Evolutionary conservation across 2,888 invertebrate genomes (phyloP).

Genomic region (Adineta ricciae): DNA sequence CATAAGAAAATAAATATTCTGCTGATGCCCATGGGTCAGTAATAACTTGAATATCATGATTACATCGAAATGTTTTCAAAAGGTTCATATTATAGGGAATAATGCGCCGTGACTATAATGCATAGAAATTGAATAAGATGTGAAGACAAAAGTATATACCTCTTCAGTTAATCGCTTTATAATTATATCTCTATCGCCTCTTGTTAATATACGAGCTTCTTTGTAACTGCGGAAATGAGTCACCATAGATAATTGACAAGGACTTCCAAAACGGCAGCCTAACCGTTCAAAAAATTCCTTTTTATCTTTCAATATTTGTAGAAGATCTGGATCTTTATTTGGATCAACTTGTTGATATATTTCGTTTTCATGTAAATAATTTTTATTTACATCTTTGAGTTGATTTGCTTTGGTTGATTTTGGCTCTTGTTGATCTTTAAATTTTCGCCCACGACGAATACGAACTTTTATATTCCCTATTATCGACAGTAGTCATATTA

Average conservation of each 20-base stretch:
- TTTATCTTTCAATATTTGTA: background rate
- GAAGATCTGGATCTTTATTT: background rate
- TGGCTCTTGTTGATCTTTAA: background rate
- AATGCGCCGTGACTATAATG: background rate
- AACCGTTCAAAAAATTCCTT: background rate
- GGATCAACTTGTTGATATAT: background rate
- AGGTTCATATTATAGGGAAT: background rate
- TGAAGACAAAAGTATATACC: background rate
- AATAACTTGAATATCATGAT: background rate
- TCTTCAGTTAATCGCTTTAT: background rate
- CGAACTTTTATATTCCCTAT: background rate
- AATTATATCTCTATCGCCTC: background rate
- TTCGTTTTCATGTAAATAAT: background rate
- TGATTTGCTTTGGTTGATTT: background rate
- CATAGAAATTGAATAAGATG: background rate
- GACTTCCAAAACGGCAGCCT: background rate
- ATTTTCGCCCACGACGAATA: background rate
- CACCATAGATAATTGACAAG: background rate
- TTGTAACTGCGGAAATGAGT: background rate
- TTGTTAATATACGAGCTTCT: background rate
- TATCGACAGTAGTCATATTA: fast-evolving
- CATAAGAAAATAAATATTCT: background rate
- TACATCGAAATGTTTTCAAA: background rate
- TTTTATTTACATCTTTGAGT: background rate
- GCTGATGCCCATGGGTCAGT: background rate